phyloP scores from a whole-genome alignment of 1,140 invertebrate species.

The Acyrthosiphon pisum region DNA sequence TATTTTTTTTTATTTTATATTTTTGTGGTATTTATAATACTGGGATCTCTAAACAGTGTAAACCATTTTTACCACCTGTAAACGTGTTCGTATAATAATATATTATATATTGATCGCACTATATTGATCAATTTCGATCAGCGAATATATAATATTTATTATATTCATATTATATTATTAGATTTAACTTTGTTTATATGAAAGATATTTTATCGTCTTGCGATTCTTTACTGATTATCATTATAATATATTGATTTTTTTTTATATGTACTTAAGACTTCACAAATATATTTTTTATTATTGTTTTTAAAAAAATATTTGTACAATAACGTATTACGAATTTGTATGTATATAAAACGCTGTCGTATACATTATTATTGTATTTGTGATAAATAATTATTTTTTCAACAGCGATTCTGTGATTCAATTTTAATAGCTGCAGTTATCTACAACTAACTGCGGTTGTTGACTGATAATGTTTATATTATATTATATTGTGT shows the following conservation, averaged over 20 bases:
- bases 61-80: conserved; percentile 35
- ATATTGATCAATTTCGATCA: not conserved
- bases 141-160: not conserved
- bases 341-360: conserved; percentile 31
- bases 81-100: conserved; percentile 37
- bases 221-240: not conserved
- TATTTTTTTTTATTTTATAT: not conserved
- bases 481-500: conserved; percentile 30
- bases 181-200: conserved; percentile 22
- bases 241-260: not conserved
- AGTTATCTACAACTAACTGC: not conserved
- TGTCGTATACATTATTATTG: conserved; percentile 14
- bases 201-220: not conserved
- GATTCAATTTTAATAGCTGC: conserved; percentile 27
- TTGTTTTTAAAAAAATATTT: not conserved
- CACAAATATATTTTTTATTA: conserved; percentile 23
- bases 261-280: not conserved
- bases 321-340: conserved; percentile 32
- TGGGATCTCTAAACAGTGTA: conserved; percentile 40
- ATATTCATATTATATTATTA: not conserved
- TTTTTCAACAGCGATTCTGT: conserved; percentile 56
- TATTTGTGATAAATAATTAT: conserved; percentile 44
- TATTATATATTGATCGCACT: not conserved
- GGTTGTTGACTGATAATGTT: not conserved
- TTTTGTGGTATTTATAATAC: conserved; percentile 1